Evolutionary conservation across 2,113 vertebrate species (phyloP), one percentile per base, ranked within the genome.

Genomic region (Bos javanicus): DNA sequence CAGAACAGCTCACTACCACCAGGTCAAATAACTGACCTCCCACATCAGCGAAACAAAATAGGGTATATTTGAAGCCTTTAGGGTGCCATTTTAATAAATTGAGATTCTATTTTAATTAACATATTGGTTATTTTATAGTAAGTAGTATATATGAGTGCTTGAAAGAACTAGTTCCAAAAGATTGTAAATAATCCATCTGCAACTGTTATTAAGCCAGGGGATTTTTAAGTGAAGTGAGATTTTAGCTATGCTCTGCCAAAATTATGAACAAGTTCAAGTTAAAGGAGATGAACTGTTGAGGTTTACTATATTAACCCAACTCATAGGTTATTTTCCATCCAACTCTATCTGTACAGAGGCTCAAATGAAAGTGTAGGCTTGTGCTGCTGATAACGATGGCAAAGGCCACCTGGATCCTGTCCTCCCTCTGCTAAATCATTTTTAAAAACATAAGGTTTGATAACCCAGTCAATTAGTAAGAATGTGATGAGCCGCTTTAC

Each of bases 21-120:
- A 94, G 96, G 96, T 97, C 94, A 94, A 92, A 97, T 94, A 86
- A 94, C 82, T 97, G 87, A 82, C 85, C 78, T 96, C 95, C 95
- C 81, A 86, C 96, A 71, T 88, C 76, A 93, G 71, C 1, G n/a
- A 93, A 96, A 96, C 93, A 95, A 93, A 97, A 90, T 59, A 94
- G 50, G 81, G 64, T 86, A 23, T 92, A 85, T 54, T 43, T 36
- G 80, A 92, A 88, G 85, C 46, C 60, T 82, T 82, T 64, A 26
- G 74, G 92, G 76, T 95, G 64, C 39, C 59, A 52, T 92, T 97
- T 64, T 90, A 82, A 97, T 94, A 96, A 88, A 95, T 74, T 59
- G 36, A 59, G 90, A 85, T 95, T 95, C 89, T 81, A 87, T 76
- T 97, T 82, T 97, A 96, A 92, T 97, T 91, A 95, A 88, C 36